phyloP scores from a whole-genome alignment of 2,888 invertebrate species.

The Mesochorus sp. region DNA sequence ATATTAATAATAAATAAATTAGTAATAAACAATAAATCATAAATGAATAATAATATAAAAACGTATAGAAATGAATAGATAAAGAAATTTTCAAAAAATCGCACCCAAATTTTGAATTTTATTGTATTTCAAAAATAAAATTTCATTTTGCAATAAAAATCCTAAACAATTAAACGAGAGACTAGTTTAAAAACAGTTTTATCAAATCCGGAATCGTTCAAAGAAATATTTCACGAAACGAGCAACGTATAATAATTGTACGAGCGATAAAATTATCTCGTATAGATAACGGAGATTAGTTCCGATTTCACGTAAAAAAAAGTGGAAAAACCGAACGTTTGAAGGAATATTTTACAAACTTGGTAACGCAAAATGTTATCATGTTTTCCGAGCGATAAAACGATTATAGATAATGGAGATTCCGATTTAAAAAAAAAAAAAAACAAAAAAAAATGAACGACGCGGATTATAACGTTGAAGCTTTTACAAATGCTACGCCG shows the following conservation, averaged over 20 bases:
- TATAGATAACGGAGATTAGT: background rate
- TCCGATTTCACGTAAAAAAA: constrained; percentile 19
- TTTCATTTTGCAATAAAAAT: background rate
- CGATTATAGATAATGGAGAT: background rate
- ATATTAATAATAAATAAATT: too few relatives aligned
- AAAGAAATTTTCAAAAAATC: background rate
- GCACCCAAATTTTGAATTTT: background rate
- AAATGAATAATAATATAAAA: background rate
- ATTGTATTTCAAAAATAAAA: background rate
- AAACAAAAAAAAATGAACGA: background rate
- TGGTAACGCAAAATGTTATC: background rate
- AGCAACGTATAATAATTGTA: background rate
- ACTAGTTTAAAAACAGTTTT: background rate
- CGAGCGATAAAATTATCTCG: background rate
- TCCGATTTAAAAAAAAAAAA: constrained; percentile 23
- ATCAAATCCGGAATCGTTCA: background rate
- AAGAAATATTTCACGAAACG: background rate
- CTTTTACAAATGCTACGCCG: background rate
- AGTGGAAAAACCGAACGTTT: background rate
- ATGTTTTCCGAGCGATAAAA: background rate
- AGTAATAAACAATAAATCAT: too few relatives aligned
- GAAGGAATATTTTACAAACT: background rate
- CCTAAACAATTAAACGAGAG: background rate
- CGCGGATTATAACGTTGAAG: background rate
- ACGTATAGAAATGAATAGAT: background rate